A percentile compares a stretch with the other conserved stretches of the same genome.
phyloP scores from a whole-genome alignment of 2,113 vertebrate species.

The Catharus bicknelli region DNA sequence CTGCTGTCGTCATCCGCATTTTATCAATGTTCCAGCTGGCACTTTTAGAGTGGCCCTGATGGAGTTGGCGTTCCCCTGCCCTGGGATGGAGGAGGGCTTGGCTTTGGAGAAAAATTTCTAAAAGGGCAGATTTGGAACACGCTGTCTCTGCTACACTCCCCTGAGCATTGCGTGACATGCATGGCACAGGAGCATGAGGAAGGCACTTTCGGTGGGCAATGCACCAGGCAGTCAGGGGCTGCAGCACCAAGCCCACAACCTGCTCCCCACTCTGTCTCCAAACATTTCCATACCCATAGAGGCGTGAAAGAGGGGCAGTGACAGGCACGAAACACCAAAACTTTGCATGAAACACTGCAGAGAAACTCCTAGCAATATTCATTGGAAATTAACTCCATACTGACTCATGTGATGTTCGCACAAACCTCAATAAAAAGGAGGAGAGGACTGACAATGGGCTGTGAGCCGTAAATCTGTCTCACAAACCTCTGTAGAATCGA shows the following conservation, averaged over 20 bases:
- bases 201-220: constrained; percentile 42
- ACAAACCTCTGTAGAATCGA: background rate
- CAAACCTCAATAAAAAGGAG: background rate
- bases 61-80: background rate
- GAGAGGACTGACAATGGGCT: fast-evolving
- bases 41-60: background rate
- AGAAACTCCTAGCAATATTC: constrained; percentile 57
- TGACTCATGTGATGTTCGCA: background rate
- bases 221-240: constrained; percentile 57
- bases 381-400: constrained; percentile 56
- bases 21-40: background rate
- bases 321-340: constrained; percentile 80
- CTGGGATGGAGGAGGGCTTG: background rate
- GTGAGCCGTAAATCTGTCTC: fast-evolving
- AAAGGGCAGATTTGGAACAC: constrained; percentile 20
- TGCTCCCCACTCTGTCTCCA: constrained; percentile 61
- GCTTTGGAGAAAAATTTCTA: constrained; percentile 49
- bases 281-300: constrained; percentile 77
- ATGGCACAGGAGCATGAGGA: constrained; percentile 63
- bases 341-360: constrained; percentile 69
- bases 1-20: background rate
- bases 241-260: constrained; percentile 66
- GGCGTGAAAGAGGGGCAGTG: constrained; percentile 82
- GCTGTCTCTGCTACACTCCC: constrained; percentile 19
- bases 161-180: constrained; percentile 75